phyloP scores from a whole-genome alignment of 2,797 vertebrate genomes.

The Rhinichthys osculus region DNA sequence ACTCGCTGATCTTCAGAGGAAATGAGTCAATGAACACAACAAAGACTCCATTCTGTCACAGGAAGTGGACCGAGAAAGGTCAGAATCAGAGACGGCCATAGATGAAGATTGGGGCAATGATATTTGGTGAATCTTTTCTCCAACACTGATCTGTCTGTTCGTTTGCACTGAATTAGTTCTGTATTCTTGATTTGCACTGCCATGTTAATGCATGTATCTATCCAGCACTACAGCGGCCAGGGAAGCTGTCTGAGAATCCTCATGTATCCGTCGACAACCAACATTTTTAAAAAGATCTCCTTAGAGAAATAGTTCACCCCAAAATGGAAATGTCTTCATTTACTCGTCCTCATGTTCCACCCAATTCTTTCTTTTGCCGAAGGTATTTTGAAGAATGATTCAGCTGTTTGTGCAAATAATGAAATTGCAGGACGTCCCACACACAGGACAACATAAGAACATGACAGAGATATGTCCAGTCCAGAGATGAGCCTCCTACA shows the following conservation, averaged over 20 bases:
- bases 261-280: background rate
- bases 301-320: background rate
- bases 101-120: background rate
- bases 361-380: no score
- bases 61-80: slow-evolving; percentile 7
- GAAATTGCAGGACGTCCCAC: no score
- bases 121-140: background rate
- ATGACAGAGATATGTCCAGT: background rate
- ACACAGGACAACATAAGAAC: no score
- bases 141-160: background rate
- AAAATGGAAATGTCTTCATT: no score
- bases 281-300: background rate
- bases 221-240: no score
- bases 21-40: background rate
- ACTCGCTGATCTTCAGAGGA: background rate
- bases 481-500: background rate
- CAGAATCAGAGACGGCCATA: background rate
- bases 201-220: background rate
- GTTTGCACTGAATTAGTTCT: background rate
- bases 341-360: no score
- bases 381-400: no score
- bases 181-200: background rate
- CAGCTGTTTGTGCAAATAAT: no score
- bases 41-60: slow-evolving; percentile 6
- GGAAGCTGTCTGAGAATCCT: background rate